A percentile compares a stretch with the other conserved stretches of the same genome.
These are phyloP conservation scores for Amniataba percoides DNA, from an alignment of 2,797 vertebrate genomes.

Conservation along the genomic window DNA sequence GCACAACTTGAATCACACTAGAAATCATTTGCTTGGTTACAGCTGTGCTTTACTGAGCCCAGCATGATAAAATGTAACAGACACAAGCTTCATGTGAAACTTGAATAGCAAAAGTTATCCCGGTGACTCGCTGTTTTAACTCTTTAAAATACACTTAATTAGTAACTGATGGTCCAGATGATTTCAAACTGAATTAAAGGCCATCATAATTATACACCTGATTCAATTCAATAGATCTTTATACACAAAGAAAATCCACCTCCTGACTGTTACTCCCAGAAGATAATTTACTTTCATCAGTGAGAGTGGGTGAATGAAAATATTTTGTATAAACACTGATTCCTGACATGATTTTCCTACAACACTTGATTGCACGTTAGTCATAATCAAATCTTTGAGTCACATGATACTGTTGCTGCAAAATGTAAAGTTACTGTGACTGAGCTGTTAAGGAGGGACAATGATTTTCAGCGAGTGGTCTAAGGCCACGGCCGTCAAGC, in stretches of 20 bases:
- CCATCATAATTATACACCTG: background rate
- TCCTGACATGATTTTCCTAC: constrained; percentile 14
- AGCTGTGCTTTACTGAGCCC: background rate
- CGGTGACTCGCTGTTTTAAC: background rate
- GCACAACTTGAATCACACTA: constrained; percentile 5
- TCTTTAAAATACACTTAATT: background rate
- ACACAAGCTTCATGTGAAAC: background rate
- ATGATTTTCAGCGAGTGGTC: constrained; percentile 87
- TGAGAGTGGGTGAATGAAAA: constrained; percentile 8
- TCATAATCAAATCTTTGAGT: constrained; percentile 9
- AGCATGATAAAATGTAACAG: background rate
- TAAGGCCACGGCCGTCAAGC: constrained; percentile 90
- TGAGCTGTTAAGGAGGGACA: constrained; percentile 55
- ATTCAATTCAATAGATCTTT: background rate
- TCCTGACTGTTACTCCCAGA: background rate
- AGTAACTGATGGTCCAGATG: background rate
- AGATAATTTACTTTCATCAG: background rate
- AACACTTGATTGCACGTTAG: constrained; percentile 27
- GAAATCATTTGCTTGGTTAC: background rate
- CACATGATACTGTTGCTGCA: background rate
- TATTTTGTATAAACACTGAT: constrained; percentile 16
- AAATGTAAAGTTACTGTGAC: background rate
- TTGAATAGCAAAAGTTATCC: background rate
- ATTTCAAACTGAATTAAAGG: constrained; percentile 3
- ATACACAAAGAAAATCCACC: background rate